phyloP scores from a whole-genome alignment of 2,797 vertebrate species.

The Esox lucius region DNA sequence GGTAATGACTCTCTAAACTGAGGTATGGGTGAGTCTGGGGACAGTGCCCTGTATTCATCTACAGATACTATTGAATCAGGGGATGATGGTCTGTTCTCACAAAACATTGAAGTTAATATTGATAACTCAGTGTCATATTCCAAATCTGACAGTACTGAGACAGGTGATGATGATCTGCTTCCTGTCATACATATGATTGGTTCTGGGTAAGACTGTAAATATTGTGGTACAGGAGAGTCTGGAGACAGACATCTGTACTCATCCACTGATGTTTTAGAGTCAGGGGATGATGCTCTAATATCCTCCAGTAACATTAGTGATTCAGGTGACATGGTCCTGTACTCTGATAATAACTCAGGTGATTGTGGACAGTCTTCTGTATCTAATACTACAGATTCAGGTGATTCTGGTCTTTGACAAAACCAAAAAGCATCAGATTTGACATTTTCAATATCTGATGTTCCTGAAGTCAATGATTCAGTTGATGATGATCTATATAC shows the following conservation, averaged over 20 bases:
- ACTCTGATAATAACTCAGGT: slow-evolving; percentile 20
- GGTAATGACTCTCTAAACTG: slow-evolving; percentile 20
- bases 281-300: slow-evolving; percentile 14
- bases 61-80: slow-evolving; percentile 35
- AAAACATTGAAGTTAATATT: neutral
- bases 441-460: neutral
- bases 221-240: slow-evolving; percentile 14
- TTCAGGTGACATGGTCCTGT: slow-evolving; percentile 28
- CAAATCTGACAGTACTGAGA: slow-evolving; percentile 53
- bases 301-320: slow-evolving; percentile 1
- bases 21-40: slow-evolving; percentile 51
- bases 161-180: slow-evolving; percentile 48
- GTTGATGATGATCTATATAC: slow-evolving; percentile 13
- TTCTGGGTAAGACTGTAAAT: slow-evolving; percentile 12
- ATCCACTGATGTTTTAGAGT: slow-evolving; percentile 27
- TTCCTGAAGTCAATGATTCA: slow-evolving; percentile 17
- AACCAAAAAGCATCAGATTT: neutral
- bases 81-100: slow-evolving; percentile 47
- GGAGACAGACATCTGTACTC: slow-evolving; percentile 29
- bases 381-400: slow-evolving; percentile 25
- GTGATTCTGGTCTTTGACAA: slow-evolving; percentile 17
- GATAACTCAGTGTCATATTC: slow-evolving; percentile 32
- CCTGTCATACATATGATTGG: neutral
- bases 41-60: slow-evolving; percentile 28
- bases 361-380: slow-evolving; percentile 16